Base-by-base conservation (phyloP, 2,888 invertebrate genomes). In the Eilema caniola region DNA sequence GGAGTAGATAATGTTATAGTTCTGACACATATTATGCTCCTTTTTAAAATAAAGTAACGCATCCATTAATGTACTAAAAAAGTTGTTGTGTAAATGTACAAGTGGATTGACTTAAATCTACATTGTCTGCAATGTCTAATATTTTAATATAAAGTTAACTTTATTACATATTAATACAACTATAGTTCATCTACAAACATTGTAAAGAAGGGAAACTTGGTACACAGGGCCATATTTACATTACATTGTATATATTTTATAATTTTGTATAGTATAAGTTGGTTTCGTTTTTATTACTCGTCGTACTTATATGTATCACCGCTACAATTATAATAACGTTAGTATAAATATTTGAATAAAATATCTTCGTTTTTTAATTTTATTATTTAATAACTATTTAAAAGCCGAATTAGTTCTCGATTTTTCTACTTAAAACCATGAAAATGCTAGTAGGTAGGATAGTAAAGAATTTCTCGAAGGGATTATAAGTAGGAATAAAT, bases 171-270 rank as follows among this genome's bases (percentile, higher is more conserved):
- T 66, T 70, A 74, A 92, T 94, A 94, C 66, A 24, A 57, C 57
- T 33, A 61, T 61, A n/a, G 61, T 61, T 53, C 88, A 77, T 69
- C 93, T 94, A 94, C 92, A 89, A 93, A 92, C 93, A 91, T 94
- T 95, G 94, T 95, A 95, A 93, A 95, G 94, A 95, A 95, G 94
- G 90, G 92, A 91, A 91, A 89, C 92, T 94, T 94, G 93, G 93
- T 95, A 95, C 94, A 95, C 89, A 89, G 90, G 91, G 89, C 91
- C 77, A 89, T 93, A 93, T 93, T 92, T 94, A 94, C 93, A 94
- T 81, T 84, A 85, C 87, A 88, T 89, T 87, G 88, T 88, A 88
- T 88, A 87, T 90, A 89, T 88, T 92, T 90, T 91, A 94, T 92
- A 89, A 88, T 91, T 90, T 92, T 93, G 93, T 94, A 92, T 94